Evolutionary conservation across 2,113 vertebrate genomes (phyloP).

Genomic region (Gasterosteus aculeatus): DNA sequence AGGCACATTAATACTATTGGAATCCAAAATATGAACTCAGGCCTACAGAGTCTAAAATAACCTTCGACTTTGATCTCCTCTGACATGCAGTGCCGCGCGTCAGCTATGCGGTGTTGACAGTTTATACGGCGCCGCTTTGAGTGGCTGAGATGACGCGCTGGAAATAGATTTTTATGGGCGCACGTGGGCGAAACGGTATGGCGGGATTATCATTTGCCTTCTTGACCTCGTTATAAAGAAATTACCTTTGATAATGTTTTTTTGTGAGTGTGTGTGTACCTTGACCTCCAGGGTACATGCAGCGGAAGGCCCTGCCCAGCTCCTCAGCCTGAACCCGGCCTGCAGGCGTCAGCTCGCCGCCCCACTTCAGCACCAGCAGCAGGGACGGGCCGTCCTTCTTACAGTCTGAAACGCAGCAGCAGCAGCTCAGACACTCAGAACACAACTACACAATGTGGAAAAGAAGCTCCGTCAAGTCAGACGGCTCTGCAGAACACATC

Average conservation of each 20-base stretch:
- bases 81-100: background rate
- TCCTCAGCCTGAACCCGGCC: slow-evolving; percentile 96
- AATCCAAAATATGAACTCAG: background rate
- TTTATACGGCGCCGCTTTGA: background rate
- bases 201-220: background rate
- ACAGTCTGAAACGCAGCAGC: slow-evolving; percentile 77
- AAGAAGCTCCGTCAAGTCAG: too few species aligned
- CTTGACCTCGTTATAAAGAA: background rate
- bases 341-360: slow-evolving; percentile 93
- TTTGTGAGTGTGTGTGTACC: slow-evolving; percentile 76
- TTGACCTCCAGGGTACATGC: slow-evolving; percentile 99
- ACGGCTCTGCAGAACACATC: too few species aligned
- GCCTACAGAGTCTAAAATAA: background rate
- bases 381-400: slow-evolving; percentile 86
- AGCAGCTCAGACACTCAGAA: background rate
- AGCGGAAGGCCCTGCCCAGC: slow-evolving; percentile 95
- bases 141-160: background rate
- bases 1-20: too few species aligned
- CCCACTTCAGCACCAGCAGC: slow-evolving; percentile 95
- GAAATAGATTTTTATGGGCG: background rate
- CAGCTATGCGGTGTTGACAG: background rate
- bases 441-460: background rate
- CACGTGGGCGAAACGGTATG: background rate
- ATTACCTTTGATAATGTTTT: background rate
- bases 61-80: background rate